Evolutionary conservation across 2,797 vertebrate species (phyloP).

Genomic region (Astyanax mexicanus): DNA sequence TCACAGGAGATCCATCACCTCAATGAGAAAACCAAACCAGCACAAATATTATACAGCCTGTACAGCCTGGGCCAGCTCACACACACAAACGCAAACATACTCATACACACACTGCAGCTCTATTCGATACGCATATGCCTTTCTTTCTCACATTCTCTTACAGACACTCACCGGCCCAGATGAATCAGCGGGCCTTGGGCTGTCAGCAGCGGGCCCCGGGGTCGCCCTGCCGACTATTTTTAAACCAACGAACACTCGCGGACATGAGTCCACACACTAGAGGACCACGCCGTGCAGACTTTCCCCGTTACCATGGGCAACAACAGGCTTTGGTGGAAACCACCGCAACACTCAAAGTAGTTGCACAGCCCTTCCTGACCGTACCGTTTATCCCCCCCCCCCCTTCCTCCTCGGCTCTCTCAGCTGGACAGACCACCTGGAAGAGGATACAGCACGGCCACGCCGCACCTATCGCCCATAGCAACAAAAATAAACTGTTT

Average conservation of each 20-base stretch:
- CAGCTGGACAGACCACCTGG: conserved; percentile 45
- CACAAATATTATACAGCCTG: conserved; percentile 55
- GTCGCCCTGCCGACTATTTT: conserved; percentile 65
- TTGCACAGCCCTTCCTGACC: conserved; percentile 49
- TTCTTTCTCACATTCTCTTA: conserved; percentile 31
- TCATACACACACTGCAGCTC: conserved; percentile 10
- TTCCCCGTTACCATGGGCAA: conserved; percentile 31
- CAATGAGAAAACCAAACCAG: conserved; percentile 75
- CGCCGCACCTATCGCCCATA: conserved; percentile 11
- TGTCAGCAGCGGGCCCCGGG: conserved; percentile 60
- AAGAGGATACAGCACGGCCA: conserved; percentile 29
- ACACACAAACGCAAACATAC: conserved; percentile 41
- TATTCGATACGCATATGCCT: conserved; percentile 19
- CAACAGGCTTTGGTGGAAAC: conserved; percentile 45
- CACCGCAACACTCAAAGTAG: conserved; percentile 53
- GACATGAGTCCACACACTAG: background rate
- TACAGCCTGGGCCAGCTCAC: conserved; percentile 30
- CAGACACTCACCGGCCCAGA: conserved; percentile 34
- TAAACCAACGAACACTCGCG: conserved; percentile 58
- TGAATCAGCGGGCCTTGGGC: conserved; percentile 58
- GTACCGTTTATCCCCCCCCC: background rate
- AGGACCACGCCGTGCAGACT: conserved; percentile 22
- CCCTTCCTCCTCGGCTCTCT: background rate
- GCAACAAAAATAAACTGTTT: conserved; percentile 32
- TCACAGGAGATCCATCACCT: conserved; percentile 60